A percentile compares a stretch with the other conserved stretches of the same genome.
These are phyloP conservation scores for Stylophora pistillata DNA, from an alignment of 64 coral and sea anemone genomes.

Conservation along the genomic window DNA sequence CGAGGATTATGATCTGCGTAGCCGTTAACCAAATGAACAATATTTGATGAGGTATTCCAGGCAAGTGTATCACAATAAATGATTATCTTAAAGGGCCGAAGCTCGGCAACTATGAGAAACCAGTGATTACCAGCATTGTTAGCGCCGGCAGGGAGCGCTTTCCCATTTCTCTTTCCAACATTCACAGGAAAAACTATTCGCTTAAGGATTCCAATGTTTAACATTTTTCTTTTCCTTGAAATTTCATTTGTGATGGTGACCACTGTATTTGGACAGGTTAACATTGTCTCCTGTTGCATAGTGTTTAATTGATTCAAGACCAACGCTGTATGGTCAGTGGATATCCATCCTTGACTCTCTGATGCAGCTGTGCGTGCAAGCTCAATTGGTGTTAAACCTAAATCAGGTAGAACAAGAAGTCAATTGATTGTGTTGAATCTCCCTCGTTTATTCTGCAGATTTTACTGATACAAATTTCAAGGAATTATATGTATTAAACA, in stretches of 20 bases:
- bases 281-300: constrained; percentile 14
- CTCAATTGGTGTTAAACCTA: constrained; percentile 27
- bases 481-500: too few species aligned
- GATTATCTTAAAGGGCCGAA: constrained; percentile 26
- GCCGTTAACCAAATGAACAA: constrained; percentile 26
- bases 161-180: constrained; percentile 38
- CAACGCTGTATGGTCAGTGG: constrained; percentile 20
- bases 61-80: constrained; percentile 43
- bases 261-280: not conserved
- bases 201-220: constrained; percentile 15
- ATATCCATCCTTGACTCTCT: constrained; percentile 4
- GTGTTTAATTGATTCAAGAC: constrained; percentile 24
- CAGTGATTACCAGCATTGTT: constrained; percentile 27
- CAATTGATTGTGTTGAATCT: not conserved
- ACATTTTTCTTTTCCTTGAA: constrained; percentile 10
- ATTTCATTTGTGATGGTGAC: constrained; percentile 21
- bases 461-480: too few species aligned
- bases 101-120: constrained; percentile 36
- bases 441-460: too few species aligned
- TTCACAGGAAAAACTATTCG: constrained; percentile 1
- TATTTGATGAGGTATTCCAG: constrained; percentile 25
- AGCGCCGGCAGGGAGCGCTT: constrained; percentile 3
- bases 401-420: not conserved
- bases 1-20: constrained; percentile 19
- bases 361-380: constrained; percentile 15